These are phyloP conservation scores for Stylophora pistillata DNA, from an alignment of 64 coral and sea anemone species.

Conservation along the genomic window DNA sequence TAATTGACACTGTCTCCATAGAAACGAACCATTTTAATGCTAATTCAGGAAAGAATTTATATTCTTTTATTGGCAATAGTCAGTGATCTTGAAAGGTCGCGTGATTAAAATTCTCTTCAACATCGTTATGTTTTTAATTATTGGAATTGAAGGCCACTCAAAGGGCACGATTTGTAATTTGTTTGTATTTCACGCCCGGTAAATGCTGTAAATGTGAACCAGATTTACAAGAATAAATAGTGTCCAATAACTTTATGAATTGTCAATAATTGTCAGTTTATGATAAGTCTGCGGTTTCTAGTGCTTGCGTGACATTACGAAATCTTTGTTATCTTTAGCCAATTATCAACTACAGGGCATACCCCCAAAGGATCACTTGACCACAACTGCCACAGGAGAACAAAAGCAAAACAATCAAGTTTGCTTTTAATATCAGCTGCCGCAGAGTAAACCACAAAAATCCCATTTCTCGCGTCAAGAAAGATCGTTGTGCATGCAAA, in stretches of 20 bases:
- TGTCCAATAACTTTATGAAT: slow-evolving; percentile 11
- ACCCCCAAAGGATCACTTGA: background rate
- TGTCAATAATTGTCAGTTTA: slow-evolving; percentile 46
- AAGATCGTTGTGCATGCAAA: background rate
- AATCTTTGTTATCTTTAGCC: slow-evolving; percentile 24
- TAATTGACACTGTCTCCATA: slow-evolving; percentile 90
- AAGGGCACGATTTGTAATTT: background rate
- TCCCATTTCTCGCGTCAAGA: slow-evolving; percentile 15
- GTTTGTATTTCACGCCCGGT: background rate
- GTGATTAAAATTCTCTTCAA: slow-evolving; percentile 28
- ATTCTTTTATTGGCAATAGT: background rate
- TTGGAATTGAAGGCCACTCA: background rate
- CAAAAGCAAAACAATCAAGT: slow-evolving; percentile 27
- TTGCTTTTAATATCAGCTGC: background rate
- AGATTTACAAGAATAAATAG: background rate
- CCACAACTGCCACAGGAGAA: background rate
- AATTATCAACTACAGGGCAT: background rate
- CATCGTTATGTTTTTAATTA: slow-evolving; percentile 1
- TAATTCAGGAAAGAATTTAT: slow-evolving; percentile 78
- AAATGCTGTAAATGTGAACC: background rate
- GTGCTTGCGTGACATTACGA: slow-evolving; percentile 15
- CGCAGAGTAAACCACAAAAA: slow-evolving; percentile 8
- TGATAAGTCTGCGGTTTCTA: background rate
- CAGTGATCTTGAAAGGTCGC: background rate
- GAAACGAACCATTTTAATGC: slow-evolving; percentile 80